Base-by-base conservation (phyloP, 2,113 vertebrate genomes). In the Erythrocercus mccallii region DNA sequence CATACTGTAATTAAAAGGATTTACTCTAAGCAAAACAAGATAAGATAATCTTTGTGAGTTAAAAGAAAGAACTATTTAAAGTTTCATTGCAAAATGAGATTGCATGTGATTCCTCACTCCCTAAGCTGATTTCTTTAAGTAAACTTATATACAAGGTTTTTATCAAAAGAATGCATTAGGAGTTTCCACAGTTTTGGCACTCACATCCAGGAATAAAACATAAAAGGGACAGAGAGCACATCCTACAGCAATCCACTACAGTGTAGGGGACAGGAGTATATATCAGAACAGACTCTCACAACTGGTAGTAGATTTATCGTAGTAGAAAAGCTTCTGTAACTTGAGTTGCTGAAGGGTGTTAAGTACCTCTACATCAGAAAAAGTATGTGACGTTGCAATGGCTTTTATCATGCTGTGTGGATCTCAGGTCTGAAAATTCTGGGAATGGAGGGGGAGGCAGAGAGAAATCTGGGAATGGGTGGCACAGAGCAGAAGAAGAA, bases 11-110 rank as follows among this genome's bases (percentile, higher is more conserved):
- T 66, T 79, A 64, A 47, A 81, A 80, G 38, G 37, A 76, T 87
- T 92, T 89, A 90, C 25, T 87, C 78, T 48, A 86, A 83, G 51
- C 33, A 90, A 92, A 93, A 56, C 15, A 54, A 90, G 56, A n/a
- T 54, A 88, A 88, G 47, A 88, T 58, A 78, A 90, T 54, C 15
- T 66, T 58, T 70, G 40, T 24, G 27, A 82, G 48, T 30, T 77
- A n/a, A 86, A 86, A 69, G 28, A 50, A 95, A 62, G 5, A 30
- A 48, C 6, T 66, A 37, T 82, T 79, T 72, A n/a, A 90, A 88
- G 37, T 65, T 15, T 69, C 11, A 30, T 57, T 73, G 54, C 27
- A 50, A 92, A 92, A n/a, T n/a, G n/a, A n/a, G n/a, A n/a, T n/a
- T n/a, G 28, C 30, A 44, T 58, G 37, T 81, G 27, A 78, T 83